These are phyloP conservation scores for Axinella damicornis DNA, from an alignment of 37 sponge, comb jelly and placozoan species.

Conservation along the genomic window DNA sequence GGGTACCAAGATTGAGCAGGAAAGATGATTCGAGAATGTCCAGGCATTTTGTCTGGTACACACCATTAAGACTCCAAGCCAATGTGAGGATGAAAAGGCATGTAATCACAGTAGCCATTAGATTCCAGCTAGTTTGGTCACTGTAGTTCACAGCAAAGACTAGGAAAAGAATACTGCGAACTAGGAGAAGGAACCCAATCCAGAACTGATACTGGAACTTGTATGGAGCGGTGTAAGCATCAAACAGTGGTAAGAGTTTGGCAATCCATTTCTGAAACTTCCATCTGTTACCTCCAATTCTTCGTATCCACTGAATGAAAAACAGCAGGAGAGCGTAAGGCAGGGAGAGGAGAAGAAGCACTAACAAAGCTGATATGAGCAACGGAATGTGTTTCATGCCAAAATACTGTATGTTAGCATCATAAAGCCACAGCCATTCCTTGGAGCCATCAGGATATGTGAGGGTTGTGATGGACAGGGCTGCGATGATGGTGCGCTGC, in stretches of 20 bases:
- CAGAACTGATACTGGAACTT: constrained; percentile 24
- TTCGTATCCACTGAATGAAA: constrained; percentile 4
- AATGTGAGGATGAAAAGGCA: background rate
- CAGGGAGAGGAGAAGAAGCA: background rate
- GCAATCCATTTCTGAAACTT: background rate
- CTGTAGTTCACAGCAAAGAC: background rate
- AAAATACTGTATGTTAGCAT: constrained; percentile 17
- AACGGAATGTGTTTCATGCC: background rate
- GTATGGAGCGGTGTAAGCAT: constrained; percentile 51
- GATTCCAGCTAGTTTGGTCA: background rate
- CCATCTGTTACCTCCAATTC: background rate
- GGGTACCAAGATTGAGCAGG: constrained; percentile 11
- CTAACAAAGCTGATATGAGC: background rate
- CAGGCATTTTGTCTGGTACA: constrained; percentile 1
- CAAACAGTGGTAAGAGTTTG: constrained; percentile 10
- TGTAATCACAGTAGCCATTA: background rate
- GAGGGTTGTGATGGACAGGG: background rate
- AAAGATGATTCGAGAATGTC: constrained; percentile 16
- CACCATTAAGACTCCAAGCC: background rate
- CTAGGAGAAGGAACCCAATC: constrained; percentile 41
- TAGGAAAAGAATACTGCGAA: constrained; percentile 4
- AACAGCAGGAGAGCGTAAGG: constrained; percentile 36
- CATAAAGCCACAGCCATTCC: constrained; percentile 2
- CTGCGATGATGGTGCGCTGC: constrained; percentile 7
- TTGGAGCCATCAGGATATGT: background rate